Conservation (phyloP, 2,113 vertebrate species). For the Ictidomys tridecemlineatus region DNA sequence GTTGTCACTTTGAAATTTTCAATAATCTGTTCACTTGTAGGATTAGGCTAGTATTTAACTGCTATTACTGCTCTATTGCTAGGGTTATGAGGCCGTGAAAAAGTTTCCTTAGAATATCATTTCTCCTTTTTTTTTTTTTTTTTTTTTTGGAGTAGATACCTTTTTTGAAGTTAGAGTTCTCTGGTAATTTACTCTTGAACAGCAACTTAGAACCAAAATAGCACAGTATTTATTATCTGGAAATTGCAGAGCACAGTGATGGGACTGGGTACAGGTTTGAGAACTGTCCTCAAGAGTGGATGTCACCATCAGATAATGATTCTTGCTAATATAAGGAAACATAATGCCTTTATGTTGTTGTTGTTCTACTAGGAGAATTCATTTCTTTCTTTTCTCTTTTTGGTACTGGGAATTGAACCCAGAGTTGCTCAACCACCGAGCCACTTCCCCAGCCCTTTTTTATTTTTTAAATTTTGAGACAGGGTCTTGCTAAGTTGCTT, state of each 20-base stretch:
- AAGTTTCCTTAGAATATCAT: constrained; percentile 60
- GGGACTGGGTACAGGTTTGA: neutral
- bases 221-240: neutral
- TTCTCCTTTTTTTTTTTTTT: neutral
- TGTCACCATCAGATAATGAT: neutral
- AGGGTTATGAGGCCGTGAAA: constrained; percentile 73
- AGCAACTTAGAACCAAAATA: neutral
- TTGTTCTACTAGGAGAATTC: neutral
- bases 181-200: neutral
- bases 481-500: no score
- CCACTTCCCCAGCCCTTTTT: no score
- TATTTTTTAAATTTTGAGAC: no score
- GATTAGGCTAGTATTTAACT: constrained; percentile 79
- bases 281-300: neutral
- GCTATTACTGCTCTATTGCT: constrained; percentile 69
- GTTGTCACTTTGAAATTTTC: constrained; percentile 83
- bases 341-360: neutral
- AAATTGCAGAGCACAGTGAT: neutral
- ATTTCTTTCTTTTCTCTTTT: neutral
- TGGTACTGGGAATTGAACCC: no score
- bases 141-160: neutral
- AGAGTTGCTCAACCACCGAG: no score
- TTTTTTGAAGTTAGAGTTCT: constrained; percentile 48
- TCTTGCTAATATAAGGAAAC: neutral
- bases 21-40: constrained; percentile 85